Evolutionary conservation across 2,797 vertebrate species (phyloP).

Genomic region (Hydrolagus colliei): DNA sequence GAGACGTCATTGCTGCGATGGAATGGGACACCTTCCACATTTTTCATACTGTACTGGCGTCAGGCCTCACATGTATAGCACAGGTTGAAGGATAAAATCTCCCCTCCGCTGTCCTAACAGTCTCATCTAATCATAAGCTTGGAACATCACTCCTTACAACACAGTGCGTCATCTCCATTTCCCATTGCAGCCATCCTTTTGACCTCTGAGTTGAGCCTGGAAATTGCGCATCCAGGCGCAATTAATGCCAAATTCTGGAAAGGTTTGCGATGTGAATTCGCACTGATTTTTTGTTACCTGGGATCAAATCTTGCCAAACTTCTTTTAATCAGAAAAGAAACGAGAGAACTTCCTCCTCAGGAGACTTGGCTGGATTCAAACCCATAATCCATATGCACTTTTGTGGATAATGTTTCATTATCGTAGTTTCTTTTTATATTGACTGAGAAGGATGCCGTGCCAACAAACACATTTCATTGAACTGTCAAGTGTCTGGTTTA

Average conservation of each 20-base stretch:
- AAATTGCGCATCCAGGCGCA: background rate
- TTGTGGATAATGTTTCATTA: background rate
- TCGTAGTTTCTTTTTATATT: background rate
- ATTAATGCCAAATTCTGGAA: background rate
- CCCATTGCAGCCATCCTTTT: background rate
- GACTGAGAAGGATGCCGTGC: background rate
- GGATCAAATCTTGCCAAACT: too few relatives aligned
- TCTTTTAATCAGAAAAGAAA: too few relatives aligned
- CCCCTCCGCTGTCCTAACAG: background rate
- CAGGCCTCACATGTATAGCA: background rate
- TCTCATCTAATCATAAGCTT: background rate
- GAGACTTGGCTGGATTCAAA: background rate
- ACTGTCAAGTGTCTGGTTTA: conserved; percentile 11
- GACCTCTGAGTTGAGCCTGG: background rate
- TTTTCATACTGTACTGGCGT: too few relatives aligned
- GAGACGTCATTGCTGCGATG: background rate
- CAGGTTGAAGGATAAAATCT: background rate
- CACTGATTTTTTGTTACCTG: background rate
- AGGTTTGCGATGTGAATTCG: background rate
- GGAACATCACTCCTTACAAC: background rate
- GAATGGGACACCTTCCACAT: too few relatives aligned
- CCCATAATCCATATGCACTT: background rate
- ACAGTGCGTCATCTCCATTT: background rate
- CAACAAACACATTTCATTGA: background rate
- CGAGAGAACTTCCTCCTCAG: background rate